A percentile compares a stretch with the other conserved stretches of the same genome.
phyloP scores from a whole-genome alignment of 1,140 invertebrate genomes.

The Copidosoma floridanum region DNA sequence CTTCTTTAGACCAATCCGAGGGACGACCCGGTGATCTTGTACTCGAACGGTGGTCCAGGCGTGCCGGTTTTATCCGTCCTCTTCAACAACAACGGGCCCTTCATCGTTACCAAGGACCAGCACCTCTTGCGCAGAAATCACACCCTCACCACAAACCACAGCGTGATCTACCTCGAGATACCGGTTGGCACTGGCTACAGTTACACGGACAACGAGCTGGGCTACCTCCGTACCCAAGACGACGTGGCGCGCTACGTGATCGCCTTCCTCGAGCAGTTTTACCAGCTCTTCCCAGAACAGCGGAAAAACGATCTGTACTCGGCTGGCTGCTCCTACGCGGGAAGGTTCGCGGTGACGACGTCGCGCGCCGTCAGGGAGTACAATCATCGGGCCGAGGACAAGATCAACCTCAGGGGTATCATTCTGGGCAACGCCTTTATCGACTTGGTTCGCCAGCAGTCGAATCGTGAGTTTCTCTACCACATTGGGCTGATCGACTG shows the following conservation, averaged over 20 bases:
- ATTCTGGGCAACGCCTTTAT: conserved; percentile 83
- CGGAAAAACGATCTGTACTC: conserved; percentile 70
- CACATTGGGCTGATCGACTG: conserved; percentile 74
- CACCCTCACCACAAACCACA: conserved; percentile 74
- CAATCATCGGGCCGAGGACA: conserved; percentile 61
- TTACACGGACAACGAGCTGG: conserved; percentile 64
- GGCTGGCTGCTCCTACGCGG: conserved; percentile 84
- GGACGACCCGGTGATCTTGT: conserved; percentile 71
- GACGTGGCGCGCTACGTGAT: conserved; percentile 68
- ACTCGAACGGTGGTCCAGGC: conserved; percentile 85
- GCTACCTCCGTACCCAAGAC: conserved; percentile 66
- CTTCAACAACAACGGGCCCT: conserved; percentile 80
- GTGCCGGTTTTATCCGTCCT: conserved; percentile 75
- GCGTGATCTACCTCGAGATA: conserved; percentile 84
- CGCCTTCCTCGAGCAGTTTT: conserved; percentile 68
- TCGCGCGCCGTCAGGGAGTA: conserved; percentile 72
- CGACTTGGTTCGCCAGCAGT: conserved; percentile 75
- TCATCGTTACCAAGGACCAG: conserved; percentile 61
- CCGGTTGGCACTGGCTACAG: conserved; percentile 81
- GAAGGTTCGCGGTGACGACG: conserved; percentile 77
- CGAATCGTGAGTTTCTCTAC: conserved; percentile 79
- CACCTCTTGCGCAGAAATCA: conserved; percentile 63
- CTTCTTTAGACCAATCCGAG: conserved; percentile 41
- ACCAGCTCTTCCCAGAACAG: conserved; percentile 68
- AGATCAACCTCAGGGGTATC: conserved; percentile 70